Evolutionary conservation across 2,113 vertebrate genomes (phyloP).

Genomic region (Crypturellus undulatus): DNA sequence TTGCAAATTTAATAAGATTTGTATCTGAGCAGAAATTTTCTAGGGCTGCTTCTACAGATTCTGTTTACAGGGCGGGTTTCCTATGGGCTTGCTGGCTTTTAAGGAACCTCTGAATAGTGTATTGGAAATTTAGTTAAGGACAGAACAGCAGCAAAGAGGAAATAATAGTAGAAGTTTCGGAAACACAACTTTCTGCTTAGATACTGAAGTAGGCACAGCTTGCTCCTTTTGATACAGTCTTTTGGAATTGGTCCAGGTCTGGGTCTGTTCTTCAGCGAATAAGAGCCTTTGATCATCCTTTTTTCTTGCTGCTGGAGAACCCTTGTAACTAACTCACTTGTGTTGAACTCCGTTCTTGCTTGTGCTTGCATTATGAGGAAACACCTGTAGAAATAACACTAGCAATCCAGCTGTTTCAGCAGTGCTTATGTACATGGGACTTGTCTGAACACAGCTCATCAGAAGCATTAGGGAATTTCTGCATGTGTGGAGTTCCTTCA

Average conservation of each 20-base stretch:
- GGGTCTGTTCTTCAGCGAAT: neutral
- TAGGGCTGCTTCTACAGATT: neutral
- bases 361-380: neutral
- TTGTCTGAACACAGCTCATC: neutral
- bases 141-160: neutral
- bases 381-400: neutral
- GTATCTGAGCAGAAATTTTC: neutral
- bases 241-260: accelerated
- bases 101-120: neutral
- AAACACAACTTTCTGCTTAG: neutral
- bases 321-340: neutral
- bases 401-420: neutral
- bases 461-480: neutral
- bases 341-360: neutral
- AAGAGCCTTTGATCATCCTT: neutral
- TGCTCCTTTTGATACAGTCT: neutral
- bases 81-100: neutral
- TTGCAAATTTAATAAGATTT: neutral
- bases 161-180: neutral
- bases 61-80: neutral
- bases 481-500: neutral
- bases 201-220: accelerated
- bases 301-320: neutral
- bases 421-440: accelerated
- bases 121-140: neutral